Conservation (phyloP, 2,113 vertebrate species). For the Petrocephalus zakoni region DNA sequence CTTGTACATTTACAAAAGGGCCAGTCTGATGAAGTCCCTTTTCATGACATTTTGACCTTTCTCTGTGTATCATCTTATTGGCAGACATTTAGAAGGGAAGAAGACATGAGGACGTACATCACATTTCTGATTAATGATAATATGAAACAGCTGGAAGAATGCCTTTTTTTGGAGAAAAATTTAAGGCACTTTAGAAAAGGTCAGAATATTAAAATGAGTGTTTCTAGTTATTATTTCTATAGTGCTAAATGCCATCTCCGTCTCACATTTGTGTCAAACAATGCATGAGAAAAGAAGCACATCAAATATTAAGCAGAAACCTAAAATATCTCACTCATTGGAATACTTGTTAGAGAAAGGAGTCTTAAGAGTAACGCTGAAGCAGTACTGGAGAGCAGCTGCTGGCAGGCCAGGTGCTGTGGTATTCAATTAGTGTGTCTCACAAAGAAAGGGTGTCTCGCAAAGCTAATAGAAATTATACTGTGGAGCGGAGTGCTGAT, state of each 20-base stretch:
- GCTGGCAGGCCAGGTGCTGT: background rate
- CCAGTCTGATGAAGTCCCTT: background rate
- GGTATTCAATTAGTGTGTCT: background rate
- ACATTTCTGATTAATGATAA: background rate
- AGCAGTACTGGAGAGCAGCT: background rate
- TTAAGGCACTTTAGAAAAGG: slow-evolving; percentile 7
- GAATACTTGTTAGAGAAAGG: background rate
- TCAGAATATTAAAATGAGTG: slow-evolving; percentile 17
- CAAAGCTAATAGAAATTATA: background rate
- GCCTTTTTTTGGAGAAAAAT: background rate
- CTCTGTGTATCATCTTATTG: background rate
- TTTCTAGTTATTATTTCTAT: background rate
- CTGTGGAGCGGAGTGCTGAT: background rate
- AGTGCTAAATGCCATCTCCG: background rate
- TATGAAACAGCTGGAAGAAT: background rate
- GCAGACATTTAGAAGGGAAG: background rate
- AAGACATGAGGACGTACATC: background rate
- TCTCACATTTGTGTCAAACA: background rate
- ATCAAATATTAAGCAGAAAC: background rate
- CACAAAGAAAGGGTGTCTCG: background rate
- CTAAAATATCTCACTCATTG: background rate
- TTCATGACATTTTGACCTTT: background rate
- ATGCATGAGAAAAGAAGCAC: background rate
- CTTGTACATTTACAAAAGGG: background rate
- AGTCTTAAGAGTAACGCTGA: too few relatives aligned